A percentile compares a stretch with the other conserved stretches of the same genome.
These are phyloP conservation scores for Opisthograptis luteolata DNA, from an alignment of 2,888 invertebrate species.

Conservation along the genomic window DNA sequence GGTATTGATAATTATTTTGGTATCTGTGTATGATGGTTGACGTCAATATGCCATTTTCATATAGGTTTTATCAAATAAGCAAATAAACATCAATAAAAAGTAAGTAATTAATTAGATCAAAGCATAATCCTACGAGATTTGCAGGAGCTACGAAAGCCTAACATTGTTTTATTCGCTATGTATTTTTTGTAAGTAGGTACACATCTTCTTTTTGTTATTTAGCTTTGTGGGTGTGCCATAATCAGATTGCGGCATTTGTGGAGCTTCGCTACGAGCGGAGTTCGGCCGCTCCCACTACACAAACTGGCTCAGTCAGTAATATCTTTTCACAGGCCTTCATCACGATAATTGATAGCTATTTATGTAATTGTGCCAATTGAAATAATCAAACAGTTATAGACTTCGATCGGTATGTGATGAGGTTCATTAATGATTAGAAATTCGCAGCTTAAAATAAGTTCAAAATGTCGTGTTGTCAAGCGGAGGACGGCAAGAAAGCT, in stretches of 20 bases:
- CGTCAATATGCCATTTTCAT: too few species aligned
- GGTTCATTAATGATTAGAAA: not conserved
- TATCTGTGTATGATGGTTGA: too few species aligned
- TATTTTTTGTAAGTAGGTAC: too few species aligned
- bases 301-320: conserved; percentile 37
- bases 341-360: conserved; percentile 29
- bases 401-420: conserved; percentile 13
- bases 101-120: not conserved
- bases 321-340: conserved; percentile 32
- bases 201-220: conserved; percentile 13
- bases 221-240: conserved; percentile 75
- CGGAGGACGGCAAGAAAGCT: conserved; percentile 37
- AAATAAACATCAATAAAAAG: too few species aligned
- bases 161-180: too few species aligned
- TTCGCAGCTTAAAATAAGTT: conserved; percentile 11
- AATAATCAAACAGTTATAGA: conserved; percentile 14
- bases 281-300: conserved; percentile 71
- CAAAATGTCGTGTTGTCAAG: conserved; percentile 7
- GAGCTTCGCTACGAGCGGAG: conserved; percentile 69
- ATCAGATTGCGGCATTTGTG: conserved; percentile 82
- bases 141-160: not conserved
- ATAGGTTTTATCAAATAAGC: too few species aligned
- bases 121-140: not conserved
- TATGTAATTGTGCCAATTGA: conserved; percentile 23
- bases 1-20: too few species aligned